Evolutionary conservation across 53 echinoderm and acorn worm species (phyloP), one percentile per base, ranked within the genome.

Genomic region (Echinarachnius parma): DNA sequence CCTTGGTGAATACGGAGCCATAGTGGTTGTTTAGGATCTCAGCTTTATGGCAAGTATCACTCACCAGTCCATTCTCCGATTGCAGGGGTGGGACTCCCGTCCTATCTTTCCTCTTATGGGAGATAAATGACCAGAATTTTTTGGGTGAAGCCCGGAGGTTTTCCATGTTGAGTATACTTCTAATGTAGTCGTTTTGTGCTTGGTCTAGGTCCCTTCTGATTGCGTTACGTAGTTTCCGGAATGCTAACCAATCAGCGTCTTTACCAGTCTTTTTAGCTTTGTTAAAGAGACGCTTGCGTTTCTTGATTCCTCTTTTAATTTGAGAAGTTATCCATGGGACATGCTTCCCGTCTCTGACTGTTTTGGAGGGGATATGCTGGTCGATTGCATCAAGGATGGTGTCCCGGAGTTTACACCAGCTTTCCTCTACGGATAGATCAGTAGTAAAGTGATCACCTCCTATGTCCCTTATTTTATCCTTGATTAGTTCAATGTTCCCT

Each of bases 211-310:
- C 33, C 42, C 80, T 49, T 70, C 80, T 80, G 30, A 80, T 70
- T 4, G 45, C 5, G 48, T 80, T 80, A 23, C 71, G 58, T 39
- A 80, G 64, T 15, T 53, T 80, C 32, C 80, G 29, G 31, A 70
- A 80, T 44, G 59, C 44, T 27, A 57, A 9, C 50, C 80, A 80
- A 35, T 80, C 67, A 16, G n/a, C 56, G 34, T 34, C 67, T 54
- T 79, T 66, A 18, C 68, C 80, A 35, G 80, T 34, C 66, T 42
- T 80, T 47, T 80, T 80, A 34, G 70, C 70, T 53, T 80, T 80
- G 21, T 60, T 80, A 60, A 55, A 80, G 24, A 70, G 23, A 25
- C 60, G 46, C 24, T 80, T 80, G 21, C 59, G 70, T 59, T 70
- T 68, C 47, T 57, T 80, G 16, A 81, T 81, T 52, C 49, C 46